Evolutionary conservation across 37 sponge, comb jelly and placozoan genomes (phyloP), one percentile per base, ranked within the genome.

Genomic region (Chondrilla cf. caribensis): DNA sequence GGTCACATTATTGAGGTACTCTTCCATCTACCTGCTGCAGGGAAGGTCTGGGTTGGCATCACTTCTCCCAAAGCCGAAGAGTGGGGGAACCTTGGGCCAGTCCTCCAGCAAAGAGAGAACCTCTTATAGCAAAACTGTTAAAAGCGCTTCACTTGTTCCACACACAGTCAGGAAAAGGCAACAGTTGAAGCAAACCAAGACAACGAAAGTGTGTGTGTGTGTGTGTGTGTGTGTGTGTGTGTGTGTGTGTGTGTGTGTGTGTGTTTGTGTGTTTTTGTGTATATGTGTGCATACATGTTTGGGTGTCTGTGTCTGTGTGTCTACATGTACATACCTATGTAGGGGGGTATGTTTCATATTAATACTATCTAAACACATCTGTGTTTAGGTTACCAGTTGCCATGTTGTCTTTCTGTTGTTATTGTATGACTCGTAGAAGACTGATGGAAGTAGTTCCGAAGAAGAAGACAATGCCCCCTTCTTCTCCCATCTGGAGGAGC

Each of bases 1-100:
- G n/a, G n/a, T n/a, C n/a, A n/a, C n/a, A n/a, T n/a, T n/a, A n/a
- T n/a, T n/a, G n/a, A n/a, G n/a, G n/a, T n/a, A n/a, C n/a, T n/a
- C n/a, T n/a, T n/a, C n/a, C n/a, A n/a, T n/a, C n/a, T n/a, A n/a
- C n/a, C n/a, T n/a, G n/a, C n/a, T n/a, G 28, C 37, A 47, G 58
- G 44, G 79, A 7, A 70, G 84, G 19, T 62, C 44, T 36, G 80
- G 88, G 21, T 72, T 90, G 71, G 83, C 89, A 62, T 80, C 87
- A 7, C 54, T 90, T 29, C 88, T 90, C 5, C 90, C 90, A 35
- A 38, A 79, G 65, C 90, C 90, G 0, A 90, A 72, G 77, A 60
- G 59, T 25, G 60, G 8, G 5, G 64, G 18, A 29, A 62, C 18
- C 15, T n/a, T 29, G 6, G 64, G 64, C 5, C 64, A 62, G 22